These are phyloP conservation scores for Pogona vitticeps DNA, from an alignment of 2,113 vertebrate genomes.

Conservation along the genomic window DNA sequence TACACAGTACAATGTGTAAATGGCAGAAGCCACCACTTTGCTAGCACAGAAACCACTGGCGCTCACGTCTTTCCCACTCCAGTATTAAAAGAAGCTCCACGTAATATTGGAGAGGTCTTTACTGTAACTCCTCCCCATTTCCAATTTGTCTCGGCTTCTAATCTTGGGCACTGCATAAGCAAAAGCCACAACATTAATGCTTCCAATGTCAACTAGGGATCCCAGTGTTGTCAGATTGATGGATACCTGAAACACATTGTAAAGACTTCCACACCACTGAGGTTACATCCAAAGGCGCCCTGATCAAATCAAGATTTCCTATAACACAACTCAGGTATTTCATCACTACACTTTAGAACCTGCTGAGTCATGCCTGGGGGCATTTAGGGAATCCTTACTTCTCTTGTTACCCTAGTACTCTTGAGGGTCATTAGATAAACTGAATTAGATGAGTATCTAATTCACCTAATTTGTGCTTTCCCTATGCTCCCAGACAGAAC, in stretches of 20 bases:
- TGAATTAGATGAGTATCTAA: neutral
- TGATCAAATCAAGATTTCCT: neutral
- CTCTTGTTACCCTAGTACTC: neutral
- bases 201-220: neutral
- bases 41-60: neutral
- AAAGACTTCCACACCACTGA: neutral
- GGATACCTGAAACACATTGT: too few relatives aligned
- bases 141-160: neutral
- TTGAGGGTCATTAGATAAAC: neutral
- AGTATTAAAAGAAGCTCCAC: neutral
- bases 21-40: neutral
- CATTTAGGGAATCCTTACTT: neutral
- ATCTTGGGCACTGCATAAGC: neutral
- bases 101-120: neutral
- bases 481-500: too few relatives aligned
- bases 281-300: neutral
- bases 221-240: neutral
- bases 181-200: neutral
- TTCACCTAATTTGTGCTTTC: neutral
- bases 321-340: too few relatives aligned
- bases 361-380: neutral
- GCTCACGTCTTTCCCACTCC: too few relatives aligned
- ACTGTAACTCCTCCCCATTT: neutral
- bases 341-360: neutral
- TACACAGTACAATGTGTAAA: too few relatives aligned